Evolutionary conservation across 2,888 invertebrate genomes (phyloP).

Genomic region (Argyresthia albistria): DNA sequence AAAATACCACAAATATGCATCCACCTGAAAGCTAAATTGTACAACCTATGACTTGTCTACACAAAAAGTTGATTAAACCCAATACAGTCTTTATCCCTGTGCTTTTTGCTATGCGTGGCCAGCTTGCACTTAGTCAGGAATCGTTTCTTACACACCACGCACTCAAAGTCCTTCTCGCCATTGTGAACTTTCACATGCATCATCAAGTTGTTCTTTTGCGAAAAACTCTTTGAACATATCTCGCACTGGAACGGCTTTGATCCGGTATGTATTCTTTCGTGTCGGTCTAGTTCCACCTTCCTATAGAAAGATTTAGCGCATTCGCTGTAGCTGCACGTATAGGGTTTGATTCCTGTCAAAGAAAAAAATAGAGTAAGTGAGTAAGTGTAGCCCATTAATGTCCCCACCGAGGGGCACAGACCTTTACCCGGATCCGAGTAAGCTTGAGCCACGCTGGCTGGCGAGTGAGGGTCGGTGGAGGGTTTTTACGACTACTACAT

Average conservation of each 20-base stretch:
- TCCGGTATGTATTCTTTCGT: conserved; percentile 48
- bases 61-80: no score
- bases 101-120: conserved; percentile 34
- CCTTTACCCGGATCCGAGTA: no score
- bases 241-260: conserved; percentile 48
- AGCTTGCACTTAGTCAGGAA: conserved; percentile 49
- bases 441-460: no score
- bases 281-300: conserved; percentile 48
- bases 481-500: no score
- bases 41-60: no score
- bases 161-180: conserved; percentile 39
- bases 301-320: conserved; percentile 49
- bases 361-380: no score
- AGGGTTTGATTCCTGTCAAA: conserved; percentile 50
- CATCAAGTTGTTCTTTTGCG: conserved; percentile 49
- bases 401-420: no score
- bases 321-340: conserved; percentile 35
- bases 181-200: conserved; percentile 53
- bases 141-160: conserved; percentile 35
- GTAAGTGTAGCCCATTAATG: no score
- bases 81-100: no score
- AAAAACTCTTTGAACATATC: conserved; percentile 49
- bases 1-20: no score
- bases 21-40: no score
- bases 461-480: no score